Percentiles rank a stretch among this genome's conserved stretches.
These are phyloP conservation scores for Callithrix jacchus DNA, from an alignment of 2,113 vertebrate genomes.

Conservation along the genomic window DNA sequence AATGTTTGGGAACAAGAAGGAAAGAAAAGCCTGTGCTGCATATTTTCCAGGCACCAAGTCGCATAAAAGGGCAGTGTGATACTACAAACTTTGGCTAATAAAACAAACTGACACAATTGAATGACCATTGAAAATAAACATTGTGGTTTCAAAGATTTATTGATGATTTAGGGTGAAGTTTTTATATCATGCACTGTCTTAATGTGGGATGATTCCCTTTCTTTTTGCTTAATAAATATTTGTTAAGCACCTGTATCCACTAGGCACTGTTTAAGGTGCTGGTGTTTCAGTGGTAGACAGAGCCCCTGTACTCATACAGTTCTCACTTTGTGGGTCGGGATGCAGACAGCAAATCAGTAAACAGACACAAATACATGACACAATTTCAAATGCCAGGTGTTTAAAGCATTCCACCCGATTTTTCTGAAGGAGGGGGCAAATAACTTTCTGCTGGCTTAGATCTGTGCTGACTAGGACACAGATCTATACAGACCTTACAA, in stretches of 20 bases:
- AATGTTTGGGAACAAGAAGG: not conserved
- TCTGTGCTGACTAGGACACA: not conserved
- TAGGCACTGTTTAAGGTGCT: not conserved
- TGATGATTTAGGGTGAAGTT: too few species aligned
- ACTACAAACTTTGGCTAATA: not conserved
- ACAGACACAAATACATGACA: not conserved
- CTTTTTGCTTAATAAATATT: too few species aligned
- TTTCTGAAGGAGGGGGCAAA: not conserved
- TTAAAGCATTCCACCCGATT: not conserved
- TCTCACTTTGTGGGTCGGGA: not conserved
- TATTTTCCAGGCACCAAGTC: not conserved
- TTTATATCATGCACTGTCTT: too few species aligned
- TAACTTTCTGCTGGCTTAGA: not conserved
- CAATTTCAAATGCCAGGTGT: not conserved
- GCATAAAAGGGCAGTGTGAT: not conserved
- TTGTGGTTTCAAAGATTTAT: too few species aligned
- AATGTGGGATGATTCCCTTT: too few species aligned
- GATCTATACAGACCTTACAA: too few species aligned
- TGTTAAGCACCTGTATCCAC: too few species aligned
- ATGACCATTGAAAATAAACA: too few species aligned
- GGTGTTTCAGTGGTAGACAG: not conserved
- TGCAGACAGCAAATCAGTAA: not conserved
- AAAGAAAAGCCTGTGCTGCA: not conserved
- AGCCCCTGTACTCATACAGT: rapidly evolving
- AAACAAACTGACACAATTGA: not conserved